Evolutionary conservation across 2,113 vertebrate genomes (phyloP), one percentile per base, ranked within the genome.

Genomic region (Brachyistius frenatus): DNA sequence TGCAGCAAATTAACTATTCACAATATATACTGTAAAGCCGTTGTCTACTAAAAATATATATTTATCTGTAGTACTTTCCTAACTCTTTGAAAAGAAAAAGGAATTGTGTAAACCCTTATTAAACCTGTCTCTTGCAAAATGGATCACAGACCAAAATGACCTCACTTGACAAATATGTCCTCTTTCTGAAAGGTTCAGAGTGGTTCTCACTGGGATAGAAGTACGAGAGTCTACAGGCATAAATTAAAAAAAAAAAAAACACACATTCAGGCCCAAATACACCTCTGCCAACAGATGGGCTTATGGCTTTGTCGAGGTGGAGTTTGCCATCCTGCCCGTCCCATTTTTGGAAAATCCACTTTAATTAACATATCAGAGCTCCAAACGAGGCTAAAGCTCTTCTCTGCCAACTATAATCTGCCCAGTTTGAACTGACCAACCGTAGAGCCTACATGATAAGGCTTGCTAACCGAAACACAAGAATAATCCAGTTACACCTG

Each of bases 311-410:
- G 91, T 80, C 87, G 83, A 90, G 91, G 88, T 90, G 73, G 84
- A 81, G 86, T 81, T 89, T 86, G 78, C 86, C 76, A 87, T 90
- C 56, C 66, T 83, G 81, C 78, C 62, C 16, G 68, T 86, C 83
- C 86, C 83, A 83, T 88, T 91, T 92, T 89, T 60, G 47, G 58
- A 87, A 90, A 93, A 92, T 91, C 91, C 88, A 87, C 88, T 91
- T 93, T 93, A 93, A 94, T 94, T 92, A 93, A 94, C 90, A 91
- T 93, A 92, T 93, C 90, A 89, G 89, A 88, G 90, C 80, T 88
- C 63, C 87, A 91, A 93, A 87, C 71, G 56, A 88, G 86, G 90
- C 89, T 92, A 91, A 93, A 91, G 74, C 89, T 77, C 76, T 71
- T 81, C 67, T 90, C 73, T 91, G 85, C 85, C 82, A 86, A 87